These are phyloP conservation scores for Listronotus bonariensis DNA, from an alignment of 1,140 invertebrate species.

Conservation along the genomic window DNA sequence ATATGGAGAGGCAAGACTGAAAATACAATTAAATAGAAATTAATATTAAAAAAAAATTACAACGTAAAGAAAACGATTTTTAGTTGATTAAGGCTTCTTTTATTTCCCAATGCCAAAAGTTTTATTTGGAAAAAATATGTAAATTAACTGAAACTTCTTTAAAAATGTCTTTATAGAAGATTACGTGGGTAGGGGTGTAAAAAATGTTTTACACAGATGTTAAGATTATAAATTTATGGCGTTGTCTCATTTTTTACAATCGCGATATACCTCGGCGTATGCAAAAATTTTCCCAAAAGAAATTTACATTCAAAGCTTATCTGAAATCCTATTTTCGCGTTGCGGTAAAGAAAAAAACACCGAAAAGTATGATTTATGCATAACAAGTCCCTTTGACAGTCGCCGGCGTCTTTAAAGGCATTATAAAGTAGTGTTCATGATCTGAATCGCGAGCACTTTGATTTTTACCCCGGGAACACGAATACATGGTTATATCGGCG, in stretches of 20 bases:
- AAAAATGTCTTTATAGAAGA: too few relatives aligned
- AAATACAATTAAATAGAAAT: too few relatives aligned
- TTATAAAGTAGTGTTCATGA: conserved; percentile 39
- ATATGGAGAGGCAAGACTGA: too few relatives aligned
- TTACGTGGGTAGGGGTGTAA: too few relatives aligned
- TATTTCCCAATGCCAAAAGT: too few relatives aligned
- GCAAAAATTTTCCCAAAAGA: conserved; percentile 32
- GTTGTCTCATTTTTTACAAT: conserved; percentile 10
- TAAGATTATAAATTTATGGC: conserved; percentile 17
- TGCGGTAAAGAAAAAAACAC: conserved; percentile 27
- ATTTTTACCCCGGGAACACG: conserved; percentile 26
- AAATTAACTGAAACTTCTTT: too few relatives aligned
- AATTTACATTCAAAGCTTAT: conserved; percentile 36
- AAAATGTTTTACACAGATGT: conserved; percentile 5
- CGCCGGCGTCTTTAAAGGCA: conserved; percentile 34
- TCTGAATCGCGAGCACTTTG: conserved; percentile 32
- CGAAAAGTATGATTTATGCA: conserved; percentile 38
- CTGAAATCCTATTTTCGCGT: conserved; percentile 35
- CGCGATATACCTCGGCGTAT: conserved; percentile 18
- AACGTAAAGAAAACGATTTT: too few relatives aligned
- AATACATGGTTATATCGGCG: conserved; percentile 26
- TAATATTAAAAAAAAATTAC: too few relatives aligned
- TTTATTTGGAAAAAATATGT: too few relatives aligned
- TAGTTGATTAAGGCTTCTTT: too few relatives aligned
- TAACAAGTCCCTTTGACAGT: conserved; percentile 39